Conservation (phyloP, 2,797 vertebrate species). For the Myripristis jacobus region DNA sequence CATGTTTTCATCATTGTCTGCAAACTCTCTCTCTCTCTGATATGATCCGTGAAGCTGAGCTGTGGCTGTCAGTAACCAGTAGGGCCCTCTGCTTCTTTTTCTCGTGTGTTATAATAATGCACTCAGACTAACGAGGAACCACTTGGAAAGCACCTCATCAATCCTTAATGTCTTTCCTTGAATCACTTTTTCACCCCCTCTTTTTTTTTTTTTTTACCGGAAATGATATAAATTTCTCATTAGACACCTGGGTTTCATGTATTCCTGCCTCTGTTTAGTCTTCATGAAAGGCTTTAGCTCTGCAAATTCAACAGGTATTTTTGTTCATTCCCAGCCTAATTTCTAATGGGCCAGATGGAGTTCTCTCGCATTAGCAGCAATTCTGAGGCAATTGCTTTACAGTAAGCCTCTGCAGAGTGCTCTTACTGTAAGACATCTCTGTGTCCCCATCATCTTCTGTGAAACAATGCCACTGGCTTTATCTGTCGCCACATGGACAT, state of each 20-base stretch:
- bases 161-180: conserved; percentile 52
- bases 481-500: conserved; percentile 45
- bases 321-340: conserved; percentile 1
- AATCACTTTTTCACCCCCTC: conserved; percentile 37
- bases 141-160: conserved; percentile 58
- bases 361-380: conserved; percentile 9
- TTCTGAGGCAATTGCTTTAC: conserved; percentile 4
- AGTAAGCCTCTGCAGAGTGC: background rate
- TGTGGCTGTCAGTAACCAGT: conserved; percentile 13
- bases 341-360: conserved; percentile 27
- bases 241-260: background rate
- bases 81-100: conserved; percentile 17
- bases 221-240: conserved; percentile 37
- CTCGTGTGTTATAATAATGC: conserved; percentile 41
- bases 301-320: background rate
- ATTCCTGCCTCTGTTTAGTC: background rate
- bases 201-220: conserved; percentile 35
- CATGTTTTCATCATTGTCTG: conserved; percentile 26
- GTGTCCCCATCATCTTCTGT: background rate
- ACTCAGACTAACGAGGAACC: conserved; percentile 51
- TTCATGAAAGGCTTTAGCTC: conserved; percentile 8
- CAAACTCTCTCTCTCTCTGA: conserved; percentile 27
- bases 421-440: background rate
- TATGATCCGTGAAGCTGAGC: conserved; percentile 13
- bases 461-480: conserved; percentile 45